A percentile compares a stretch with the other conserved stretches of the same genome.
phyloP scores from a whole-genome alignment of 2,797 vertebrate genomes.

The Myripristis murdjan region DNA sequence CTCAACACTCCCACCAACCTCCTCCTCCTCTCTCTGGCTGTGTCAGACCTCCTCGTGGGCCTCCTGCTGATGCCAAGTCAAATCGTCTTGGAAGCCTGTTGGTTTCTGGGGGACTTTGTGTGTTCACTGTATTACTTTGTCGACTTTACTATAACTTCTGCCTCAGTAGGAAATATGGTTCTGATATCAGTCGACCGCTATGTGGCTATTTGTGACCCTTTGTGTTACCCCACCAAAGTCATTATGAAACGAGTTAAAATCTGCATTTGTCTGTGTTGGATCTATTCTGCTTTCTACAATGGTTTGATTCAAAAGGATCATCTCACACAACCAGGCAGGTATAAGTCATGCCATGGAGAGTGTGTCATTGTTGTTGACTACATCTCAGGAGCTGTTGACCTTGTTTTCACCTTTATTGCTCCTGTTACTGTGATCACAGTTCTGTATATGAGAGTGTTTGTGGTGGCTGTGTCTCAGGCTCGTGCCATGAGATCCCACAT shows the following conservation, averaged over 20 bases:
- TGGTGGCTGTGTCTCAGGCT: too few species aligned
- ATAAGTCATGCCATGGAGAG: slow-evolving; percentile 65
- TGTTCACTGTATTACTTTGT: slow-evolving; percentile 52
- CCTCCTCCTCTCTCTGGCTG: slow-evolving; percentile 33
- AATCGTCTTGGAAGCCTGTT: slow-evolving; percentile 55
- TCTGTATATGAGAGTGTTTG: too few species aligned
- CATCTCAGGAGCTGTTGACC: too few species aligned
- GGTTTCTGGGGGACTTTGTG: slow-evolving; percentile 60
- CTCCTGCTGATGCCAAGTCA: slow-evolving; percentile 46
- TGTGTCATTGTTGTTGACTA: slow-evolving; percentile 69
- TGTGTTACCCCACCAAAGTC: too few species aligned
- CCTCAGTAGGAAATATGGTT: slow-evolving; percentile 79
- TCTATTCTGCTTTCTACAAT: slow-evolving; percentile 15
- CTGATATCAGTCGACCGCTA: too few species aligned
- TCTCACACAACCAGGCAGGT: slow-evolving; percentile 49
- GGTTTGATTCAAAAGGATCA: slow-evolving; percentile 31
- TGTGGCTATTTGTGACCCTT: too few species aligned
- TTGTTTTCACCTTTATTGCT: too few species aligned
- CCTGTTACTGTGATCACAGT: too few species aligned
- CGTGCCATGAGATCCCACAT: too few species aligned
- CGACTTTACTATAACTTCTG: slow-evolving; percentile 71
- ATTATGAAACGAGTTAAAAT: slow-evolving; percentile 28
- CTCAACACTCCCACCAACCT: slow-evolving; percentile 36
- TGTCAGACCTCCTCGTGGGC: too few species aligned
- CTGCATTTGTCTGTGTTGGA: slow-evolving; percentile 62